A percentile compares a stretch with the other conserved stretches of the same genome.
Conservation (phyloP, 2,888 invertebrate genomes). For the Neoascia interrupta region DNA sequence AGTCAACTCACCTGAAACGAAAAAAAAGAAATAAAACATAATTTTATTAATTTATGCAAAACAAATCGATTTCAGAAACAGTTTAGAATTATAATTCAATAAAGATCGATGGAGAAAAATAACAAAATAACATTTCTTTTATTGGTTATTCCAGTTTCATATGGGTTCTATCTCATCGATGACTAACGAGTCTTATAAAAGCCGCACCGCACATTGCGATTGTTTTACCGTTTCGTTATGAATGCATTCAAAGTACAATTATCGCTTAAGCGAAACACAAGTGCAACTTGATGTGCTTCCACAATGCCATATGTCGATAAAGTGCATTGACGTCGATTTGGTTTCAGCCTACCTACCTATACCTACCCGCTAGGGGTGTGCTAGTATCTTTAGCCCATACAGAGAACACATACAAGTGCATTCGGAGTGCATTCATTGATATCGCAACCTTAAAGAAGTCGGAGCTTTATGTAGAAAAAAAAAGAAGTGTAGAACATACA, state of each 20-base stretch:
- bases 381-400: constrained; percentile 16
- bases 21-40: constrained; percentile 23
- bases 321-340: constrained; percentile 67
- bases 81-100: constrained; percentile 51
- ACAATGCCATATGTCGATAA: constrained; percentile 69
- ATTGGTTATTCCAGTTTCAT: constrained; percentile 48
- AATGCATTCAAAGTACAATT: constrained; percentile 46
- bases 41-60: constrained; percentile 46
- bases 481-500: constrained; percentile 18
- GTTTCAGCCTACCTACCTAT: not conserved
- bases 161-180: constrained; percentile 15
- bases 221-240: constrained; percentile 58
- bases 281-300: constrained; percentile 67
- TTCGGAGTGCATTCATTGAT: constrained; percentile 65
- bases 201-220: constrained; percentile 35
- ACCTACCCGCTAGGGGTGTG: not conserved
- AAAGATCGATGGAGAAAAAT: constrained; percentile 5
- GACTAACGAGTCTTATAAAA: constrained; percentile 60
- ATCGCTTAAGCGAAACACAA: constrained; percentile 64
- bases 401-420: constrained; percentile 68
- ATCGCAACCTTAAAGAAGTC: constrained; percentile 52
- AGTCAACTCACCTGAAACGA: constrained; percentile 57
- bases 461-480: too few relatives aligned
- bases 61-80: constrained; percentile 58
- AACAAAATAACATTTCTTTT: constrained; percentile 50